These are phyloP conservation scores for Amblyraja radiata DNA, from an alignment of 2,797 vertebrate species.

Conservation along the genomic window DNA sequence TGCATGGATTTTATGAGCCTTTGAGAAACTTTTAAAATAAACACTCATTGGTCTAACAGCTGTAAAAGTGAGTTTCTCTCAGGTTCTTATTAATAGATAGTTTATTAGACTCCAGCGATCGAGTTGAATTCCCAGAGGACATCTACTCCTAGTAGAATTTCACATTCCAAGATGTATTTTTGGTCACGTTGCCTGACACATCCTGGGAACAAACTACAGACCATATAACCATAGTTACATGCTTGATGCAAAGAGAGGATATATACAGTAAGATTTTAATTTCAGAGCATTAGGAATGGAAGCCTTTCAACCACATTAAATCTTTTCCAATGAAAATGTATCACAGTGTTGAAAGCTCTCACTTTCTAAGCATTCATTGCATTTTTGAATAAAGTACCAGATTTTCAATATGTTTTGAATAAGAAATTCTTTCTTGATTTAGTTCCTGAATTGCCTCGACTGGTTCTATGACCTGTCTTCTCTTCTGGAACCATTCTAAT, in stretches of 20 bases:
- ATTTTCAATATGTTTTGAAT: not conserved
- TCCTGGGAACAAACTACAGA: constrained; percentile 19
- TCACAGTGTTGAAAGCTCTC: not conserved
- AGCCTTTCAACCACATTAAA: not conserved
- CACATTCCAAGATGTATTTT: constrained; percentile 13
- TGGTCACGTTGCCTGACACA: not conserved
- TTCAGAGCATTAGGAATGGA: not conserved
- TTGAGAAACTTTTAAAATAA: not conserved
- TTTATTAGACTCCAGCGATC: not conserved
- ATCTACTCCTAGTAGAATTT: not conserved
- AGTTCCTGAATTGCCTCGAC: not conserved
- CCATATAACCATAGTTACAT: not conserved
- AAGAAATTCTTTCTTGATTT: not conserved
- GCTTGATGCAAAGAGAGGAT: not conserved
- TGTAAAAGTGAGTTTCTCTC: constrained; percentile 30
- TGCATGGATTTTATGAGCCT: not conserved
- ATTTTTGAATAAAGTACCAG: not conserved
- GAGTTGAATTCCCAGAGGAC: not conserved
- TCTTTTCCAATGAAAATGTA: not conserved
- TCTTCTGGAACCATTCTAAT: not conserved
- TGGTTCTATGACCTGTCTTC: not conserved
- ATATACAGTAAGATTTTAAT: not conserved
- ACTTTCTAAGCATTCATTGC: not conserved
- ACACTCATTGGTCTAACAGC: not conserved
- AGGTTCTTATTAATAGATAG: constrained; percentile 26